These are phyloP conservation scores for Porites divaricata DNA, from an alignment of 92 coral and sea anemone species.

Conservation along the genomic window DNA sequence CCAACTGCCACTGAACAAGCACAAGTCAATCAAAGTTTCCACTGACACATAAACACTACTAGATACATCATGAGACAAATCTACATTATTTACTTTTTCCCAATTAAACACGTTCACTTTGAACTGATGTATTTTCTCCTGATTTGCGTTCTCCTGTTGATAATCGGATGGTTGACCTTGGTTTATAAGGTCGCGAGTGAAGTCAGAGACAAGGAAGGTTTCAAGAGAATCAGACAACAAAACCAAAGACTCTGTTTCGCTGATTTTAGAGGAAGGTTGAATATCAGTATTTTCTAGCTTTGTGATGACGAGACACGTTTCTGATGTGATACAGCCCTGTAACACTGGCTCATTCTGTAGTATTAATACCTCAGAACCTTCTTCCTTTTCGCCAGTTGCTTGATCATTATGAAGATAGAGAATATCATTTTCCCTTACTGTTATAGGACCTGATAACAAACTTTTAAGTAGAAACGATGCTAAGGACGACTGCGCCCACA, in stretches of 20 bases:
- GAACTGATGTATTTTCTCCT: background rate
- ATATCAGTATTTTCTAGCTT: background rate
- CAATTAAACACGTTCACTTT: slow-evolving; percentile 16
- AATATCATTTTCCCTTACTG: slow-evolving; percentile 42
- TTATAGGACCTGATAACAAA: slow-evolving; percentile 24
- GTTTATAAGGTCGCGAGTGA: slow-evolving; percentile 27
- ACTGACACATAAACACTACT: slow-evolving; percentile 70
- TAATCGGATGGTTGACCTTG: background rate
- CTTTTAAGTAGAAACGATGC: slow-evolving; percentile 16
- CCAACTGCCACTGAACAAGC: slow-evolving; percentile 80
- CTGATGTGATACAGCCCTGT: slow-evolving; percentile 64
- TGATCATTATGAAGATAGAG: background rate
- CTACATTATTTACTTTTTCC: background rate
- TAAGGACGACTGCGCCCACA: slow-evolving; percentile 40
- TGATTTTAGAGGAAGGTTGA: background rate
- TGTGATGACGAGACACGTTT: slow-evolving; percentile 46
- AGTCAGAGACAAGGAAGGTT: slow-evolving; percentile 66
- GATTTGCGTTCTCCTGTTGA: background rate
- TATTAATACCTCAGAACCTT: background rate
- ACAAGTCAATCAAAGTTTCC: slow-evolving; percentile 59
- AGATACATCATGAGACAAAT: slow-evolving; percentile 20
- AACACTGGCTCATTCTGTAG: slow-evolving; percentile 70
- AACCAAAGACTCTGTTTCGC: background rate
- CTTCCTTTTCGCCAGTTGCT: background rate
- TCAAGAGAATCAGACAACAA: background rate